Conservation (phyloP, 2,888 invertebrate genomes). For the Sminthurides aquaticus region DNA sequence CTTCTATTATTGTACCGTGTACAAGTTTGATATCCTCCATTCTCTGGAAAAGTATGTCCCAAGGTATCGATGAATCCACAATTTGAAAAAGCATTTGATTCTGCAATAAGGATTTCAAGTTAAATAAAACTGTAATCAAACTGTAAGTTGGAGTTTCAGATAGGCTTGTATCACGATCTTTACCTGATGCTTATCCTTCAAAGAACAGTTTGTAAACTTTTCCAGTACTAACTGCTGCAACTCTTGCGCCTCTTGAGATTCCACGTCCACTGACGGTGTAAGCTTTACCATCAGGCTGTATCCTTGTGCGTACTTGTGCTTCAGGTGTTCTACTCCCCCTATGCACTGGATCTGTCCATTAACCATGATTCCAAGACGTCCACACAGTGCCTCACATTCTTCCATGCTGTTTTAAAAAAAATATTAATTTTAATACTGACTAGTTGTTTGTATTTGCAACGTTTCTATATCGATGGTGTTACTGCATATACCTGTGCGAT, state of each 20-base stretch:
- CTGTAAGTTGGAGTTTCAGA: too few relatives aligned
- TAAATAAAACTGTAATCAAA: too few relatives aligned
- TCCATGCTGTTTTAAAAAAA: slow-evolving; percentile 75
- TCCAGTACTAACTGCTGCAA: slow-evolving; percentile 52
- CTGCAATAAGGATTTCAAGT: slow-evolving; percentile 44
- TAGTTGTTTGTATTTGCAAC: not conserved
- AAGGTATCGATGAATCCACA: slow-evolving; percentile 44
- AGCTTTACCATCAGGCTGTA: slow-evolving; percentile 56
- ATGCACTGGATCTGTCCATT: slow-evolving; percentile 64
- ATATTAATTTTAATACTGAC: not conserved
- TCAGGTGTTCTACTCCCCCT: slow-evolving; percentile 64
- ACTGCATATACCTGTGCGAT: slow-evolving; percentile 62
- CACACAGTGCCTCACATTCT: slow-evolving; percentile 75
- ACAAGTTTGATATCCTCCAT: slow-evolving; percentile 49
- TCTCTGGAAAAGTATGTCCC: slow-evolving; percentile 47
- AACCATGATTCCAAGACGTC: slow-evolving; percentile 68
- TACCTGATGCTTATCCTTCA: slow-evolving; percentile 65
- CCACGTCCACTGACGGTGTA: slow-evolving; percentile 22
- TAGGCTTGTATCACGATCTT: too few relatives aligned
- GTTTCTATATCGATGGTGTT: too few relatives aligned
- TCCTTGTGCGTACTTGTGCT: slow-evolving; percentile 63
- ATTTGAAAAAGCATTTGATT: slow-evolving; percentile 45
- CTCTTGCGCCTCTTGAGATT: slow-evolving; percentile 30
- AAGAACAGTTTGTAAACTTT: slow-evolving; percentile 54
- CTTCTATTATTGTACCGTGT: slow-evolving; percentile 45